These are phyloP conservation scores for Apomyelois bistriatella DNA, from an alignment of 2,888 invertebrate genomes.

Conservation along the genomic window DNA sequence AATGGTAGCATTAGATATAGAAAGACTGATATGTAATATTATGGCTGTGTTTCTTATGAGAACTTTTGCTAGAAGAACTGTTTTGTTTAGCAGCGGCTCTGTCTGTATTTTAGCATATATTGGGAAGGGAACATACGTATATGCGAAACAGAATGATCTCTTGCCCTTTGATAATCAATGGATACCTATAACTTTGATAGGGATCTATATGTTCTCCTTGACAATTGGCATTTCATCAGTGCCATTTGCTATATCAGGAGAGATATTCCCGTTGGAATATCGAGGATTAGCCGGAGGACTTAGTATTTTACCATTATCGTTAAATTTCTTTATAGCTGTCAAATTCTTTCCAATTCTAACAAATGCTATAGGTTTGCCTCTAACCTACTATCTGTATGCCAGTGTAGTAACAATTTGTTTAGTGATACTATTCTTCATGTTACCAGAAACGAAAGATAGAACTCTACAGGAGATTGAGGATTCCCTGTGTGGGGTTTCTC, in stretches of 20 bases:
- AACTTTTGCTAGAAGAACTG: constrained; percentile 78
- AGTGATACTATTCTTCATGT: constrained; percentile 72
- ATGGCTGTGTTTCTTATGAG: constrained; percentile 81
- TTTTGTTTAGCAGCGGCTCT: constrained; percentile 79
- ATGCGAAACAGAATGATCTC: constrained; percentile 45
- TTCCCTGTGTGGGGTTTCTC: constrained; percentile 54
- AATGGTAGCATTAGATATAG: constrained; percentile 82
- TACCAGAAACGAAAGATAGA: constrained; percentile 85
- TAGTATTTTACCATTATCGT: constrained; percentile 80
- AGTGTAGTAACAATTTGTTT: constrained; percentile 75
- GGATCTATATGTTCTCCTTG: constrained; percentile 79
- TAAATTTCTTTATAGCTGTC: constrained; percentile 83
- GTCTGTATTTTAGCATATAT: constrained; percentile 81
- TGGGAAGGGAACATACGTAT: constrained; percentile 70
- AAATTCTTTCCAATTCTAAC: constrained; percentile 83
- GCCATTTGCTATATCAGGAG: constrained; percentile 86
- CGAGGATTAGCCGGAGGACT: constrained; percentile 83
- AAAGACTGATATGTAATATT: constrained; percentile 81
- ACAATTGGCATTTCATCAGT: constrained; percentile 82
- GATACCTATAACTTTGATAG: constrained; percentile 70
- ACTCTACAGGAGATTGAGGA: constrained; percentile 84
- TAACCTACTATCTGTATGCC: constrained; percentile 82
- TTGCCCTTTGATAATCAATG: constrained; percentile 60
- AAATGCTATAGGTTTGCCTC: constrained; percentile 67
- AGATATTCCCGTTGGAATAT: constrained; percentile 82